Evolutionary conservation across 2,888 invertebrate species (phyloP).

Genomic region (Spodoptera littoralis): DNA sequence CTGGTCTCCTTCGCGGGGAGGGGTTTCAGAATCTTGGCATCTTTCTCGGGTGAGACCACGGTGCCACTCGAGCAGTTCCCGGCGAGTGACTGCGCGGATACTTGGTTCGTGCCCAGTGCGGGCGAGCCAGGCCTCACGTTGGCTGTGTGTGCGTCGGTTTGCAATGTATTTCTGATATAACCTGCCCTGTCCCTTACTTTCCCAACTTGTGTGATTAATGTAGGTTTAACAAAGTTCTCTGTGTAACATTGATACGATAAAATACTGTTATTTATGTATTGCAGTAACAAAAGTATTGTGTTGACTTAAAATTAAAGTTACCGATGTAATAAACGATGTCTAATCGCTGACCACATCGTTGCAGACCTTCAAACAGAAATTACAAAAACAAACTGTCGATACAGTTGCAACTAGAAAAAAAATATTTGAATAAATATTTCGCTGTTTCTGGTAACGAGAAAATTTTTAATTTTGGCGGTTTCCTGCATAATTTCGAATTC

Average conservation of each 20-base stretch:
- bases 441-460: constrained; percentile 7
- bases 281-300: constrained; percentile 33
- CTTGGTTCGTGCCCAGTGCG: constrained; percentile 59
- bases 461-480: constrained; percentile 10
- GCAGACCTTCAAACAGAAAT: constrained; percentile 51
- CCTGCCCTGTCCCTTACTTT: constrained; percentile 25
- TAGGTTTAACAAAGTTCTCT: constrained; percentile 45
- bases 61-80: constrained; percentile 59
- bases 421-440: constrained; percentile 24
- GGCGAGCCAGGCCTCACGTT: constrained; percentile 79
- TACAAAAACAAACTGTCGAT: constrained; percentile 45
- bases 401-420: constrained; percentile 20
- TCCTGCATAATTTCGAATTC: background rate
- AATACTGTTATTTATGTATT: constrained; percentile 27
- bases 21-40: constrained; percentile 59
- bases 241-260: constrained; percentile 30
- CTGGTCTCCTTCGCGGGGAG: constrained; percentile 51
- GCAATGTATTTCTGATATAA: constrained; percentile 44
- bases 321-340: constrained; percentile 53
- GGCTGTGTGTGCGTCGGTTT: constrained; percentile 66
- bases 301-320: constrained; percentile 40
- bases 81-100: constrained; percentile 66
- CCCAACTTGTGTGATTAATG: constrained; percentile 44
- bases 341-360: constrained; percentile 54
- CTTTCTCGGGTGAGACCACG: constrained; percentile 58